These are phyloP conservation scores for Rugalucina vietnamica DNA, from an alignment of 2,888 invertebrate species.

Conservation along the genomic window DNA sequence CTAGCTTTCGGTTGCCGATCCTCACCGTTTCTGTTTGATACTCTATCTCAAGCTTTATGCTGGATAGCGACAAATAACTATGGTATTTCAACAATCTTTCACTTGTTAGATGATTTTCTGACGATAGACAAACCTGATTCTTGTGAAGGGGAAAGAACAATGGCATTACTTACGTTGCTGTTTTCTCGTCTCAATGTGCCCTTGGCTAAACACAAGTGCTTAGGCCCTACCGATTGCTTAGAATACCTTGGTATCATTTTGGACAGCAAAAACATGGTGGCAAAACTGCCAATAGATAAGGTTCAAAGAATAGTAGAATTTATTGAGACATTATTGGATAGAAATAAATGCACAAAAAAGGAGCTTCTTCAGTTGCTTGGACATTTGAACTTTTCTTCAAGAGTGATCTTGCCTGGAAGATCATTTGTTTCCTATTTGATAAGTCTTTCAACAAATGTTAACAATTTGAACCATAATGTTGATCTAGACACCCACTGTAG, in stretches of 20 bases:
- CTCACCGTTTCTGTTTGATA: conserved; percentile 45
- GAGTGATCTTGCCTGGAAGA: conserved; percentile 40
- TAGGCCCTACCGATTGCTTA: conserved; percentile 38
- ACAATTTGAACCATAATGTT: conserved; percentile 21
- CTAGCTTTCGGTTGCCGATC: conserved; percentile 50
- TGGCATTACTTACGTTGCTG: conserved; percentile 39
- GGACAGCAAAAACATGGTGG: conserved; percentile 49
- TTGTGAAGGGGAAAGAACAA: conserved; percentile 35
- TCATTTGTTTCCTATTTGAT: conserved; percentile 35
- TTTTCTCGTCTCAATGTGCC: conserved; percentile 49
- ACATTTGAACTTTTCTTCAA: conserved; percentile 41
- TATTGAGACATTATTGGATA: not conserved
- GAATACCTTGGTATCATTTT: conserved; percentile 56
- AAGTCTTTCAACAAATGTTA: conserved; percentile 21
- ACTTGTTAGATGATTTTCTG: conserved; percentile 56
- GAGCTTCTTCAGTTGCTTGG: conserved; percentile 27
- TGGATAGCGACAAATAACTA: conserved; percentile 55
- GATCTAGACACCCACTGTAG: conserved; percentile 10
- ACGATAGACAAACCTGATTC: conserved; percentile 26
- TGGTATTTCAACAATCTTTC: conserved; percentile 34
- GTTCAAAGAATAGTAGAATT: conserved; percentile 26
- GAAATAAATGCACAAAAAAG: not conserved
- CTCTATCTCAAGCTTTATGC: conserved; percentile 42
- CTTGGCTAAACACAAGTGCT: conserved; percentile 39
- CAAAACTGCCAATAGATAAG: conserved; percentile 47